Evolutionary conservation across 2,888 invertebrate species (phyloP).

Genomic region (Schizaphis graminum): DNA sequence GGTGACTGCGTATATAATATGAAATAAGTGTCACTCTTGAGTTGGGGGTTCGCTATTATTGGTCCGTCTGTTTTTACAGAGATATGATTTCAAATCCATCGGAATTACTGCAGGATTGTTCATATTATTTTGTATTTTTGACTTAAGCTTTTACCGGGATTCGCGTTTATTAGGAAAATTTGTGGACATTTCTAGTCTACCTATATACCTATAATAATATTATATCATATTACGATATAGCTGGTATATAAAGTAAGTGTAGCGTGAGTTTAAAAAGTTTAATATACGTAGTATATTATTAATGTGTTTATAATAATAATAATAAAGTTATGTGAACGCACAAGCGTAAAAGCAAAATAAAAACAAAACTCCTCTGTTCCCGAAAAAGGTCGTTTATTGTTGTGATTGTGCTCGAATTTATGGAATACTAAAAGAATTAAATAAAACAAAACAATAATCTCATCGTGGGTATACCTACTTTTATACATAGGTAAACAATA

Average conservation of each 20-base stretch:
- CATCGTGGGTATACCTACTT: background rate
- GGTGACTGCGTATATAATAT: background rate
- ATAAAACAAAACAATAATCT: background rate
- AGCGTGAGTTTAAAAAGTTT: background rate
- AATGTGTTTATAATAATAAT: background rate
- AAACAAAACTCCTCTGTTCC: constrained; percentile 3
- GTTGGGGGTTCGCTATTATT: background rate
- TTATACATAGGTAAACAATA: background rate
- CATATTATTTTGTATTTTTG: background rate
- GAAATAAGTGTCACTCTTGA: background rate
- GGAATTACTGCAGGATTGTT: background rate
- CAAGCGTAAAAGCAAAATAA: background rate
- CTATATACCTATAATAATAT: too few species aligned
- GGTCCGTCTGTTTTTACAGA: background rate
- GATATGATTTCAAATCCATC: constrained; percentile 3
- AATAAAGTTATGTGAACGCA: background rate
- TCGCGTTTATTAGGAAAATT: background rate
- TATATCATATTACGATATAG: background rate
- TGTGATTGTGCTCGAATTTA: background rate
- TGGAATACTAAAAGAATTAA: background rate
- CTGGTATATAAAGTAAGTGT: background rate
- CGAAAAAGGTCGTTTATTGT: background rate
- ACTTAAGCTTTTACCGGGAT: background rate
- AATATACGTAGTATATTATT: background rate
- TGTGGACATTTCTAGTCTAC: background rate